Conservation (phyloP, 64 coral and sea anemone species). For the Pocillopora damicornis region DNA sequence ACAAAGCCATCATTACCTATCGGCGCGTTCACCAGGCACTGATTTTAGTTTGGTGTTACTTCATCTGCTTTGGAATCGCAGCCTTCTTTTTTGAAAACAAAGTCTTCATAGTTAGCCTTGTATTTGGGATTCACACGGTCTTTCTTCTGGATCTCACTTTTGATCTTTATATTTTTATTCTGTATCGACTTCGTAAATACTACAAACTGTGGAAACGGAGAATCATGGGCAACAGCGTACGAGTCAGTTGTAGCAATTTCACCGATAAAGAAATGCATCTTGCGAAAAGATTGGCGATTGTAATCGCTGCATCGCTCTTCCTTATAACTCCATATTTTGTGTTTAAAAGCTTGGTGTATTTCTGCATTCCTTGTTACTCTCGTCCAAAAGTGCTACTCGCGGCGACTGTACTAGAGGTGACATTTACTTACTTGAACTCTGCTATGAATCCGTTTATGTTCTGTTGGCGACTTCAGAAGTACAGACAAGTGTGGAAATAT, state of each 20-base stretch:
- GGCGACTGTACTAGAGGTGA: not conserved
- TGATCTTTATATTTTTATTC: not conserved
- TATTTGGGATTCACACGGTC: not conserved
- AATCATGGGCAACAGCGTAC: not conserved
- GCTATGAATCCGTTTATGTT: not conserved
- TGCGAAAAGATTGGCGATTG: not conserved
- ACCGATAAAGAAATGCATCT: not conserved
- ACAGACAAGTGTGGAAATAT: not conserved
- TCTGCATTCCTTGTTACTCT: conserved; percentile 9
- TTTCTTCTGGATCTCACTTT: not conserved
- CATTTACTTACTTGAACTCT: not conserved
- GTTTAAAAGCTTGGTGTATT: not conserved
- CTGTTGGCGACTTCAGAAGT: conserved; percentile 12
- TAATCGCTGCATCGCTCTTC: not conserved
- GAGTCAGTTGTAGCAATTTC: not conserved
- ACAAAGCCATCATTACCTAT: not conserved
- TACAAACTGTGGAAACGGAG: not conserved
- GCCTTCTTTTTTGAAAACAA: not conserved
- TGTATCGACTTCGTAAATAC: not conserved
- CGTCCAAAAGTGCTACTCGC: not conserved
- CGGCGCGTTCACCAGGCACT: not conserved
- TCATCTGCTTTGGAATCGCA: conserved; percentile 11
- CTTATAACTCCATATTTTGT: not conserved
- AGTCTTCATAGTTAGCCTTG: not conserved
- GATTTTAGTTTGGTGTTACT: not conserved